These are phyloP conservation scores for Tetanocera ferruginea DNA, from an alignment of 2,888 invertebrate genomes.

Conservation along the genomic window DNA sequence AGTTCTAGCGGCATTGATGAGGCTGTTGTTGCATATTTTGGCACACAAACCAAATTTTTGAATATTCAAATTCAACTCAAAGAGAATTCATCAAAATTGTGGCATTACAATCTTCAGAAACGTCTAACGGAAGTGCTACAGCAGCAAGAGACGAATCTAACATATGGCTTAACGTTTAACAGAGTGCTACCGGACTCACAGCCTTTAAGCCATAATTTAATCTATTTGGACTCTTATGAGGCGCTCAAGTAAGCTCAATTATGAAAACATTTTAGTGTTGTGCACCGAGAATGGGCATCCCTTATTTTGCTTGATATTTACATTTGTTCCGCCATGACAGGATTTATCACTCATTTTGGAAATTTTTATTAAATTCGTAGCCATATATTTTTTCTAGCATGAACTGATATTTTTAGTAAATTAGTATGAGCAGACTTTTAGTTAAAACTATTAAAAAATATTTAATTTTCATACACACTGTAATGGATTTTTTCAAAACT, in stretches of 20 bases:
- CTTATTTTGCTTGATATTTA: too few species aligned
- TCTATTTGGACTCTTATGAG: conserved; percentile 39
- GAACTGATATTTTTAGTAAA: too few species aligned
- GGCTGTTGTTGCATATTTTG: conserved; percentile 32
- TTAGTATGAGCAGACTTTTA: too few species aligned
- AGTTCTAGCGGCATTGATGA: conserved; percentile 1
- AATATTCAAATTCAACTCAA: conserved; percentile 32
- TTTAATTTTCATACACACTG: too few species aligned
- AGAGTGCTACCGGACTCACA: not conserved
- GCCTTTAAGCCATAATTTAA: conserved; percentile 27
- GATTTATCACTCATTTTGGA: too few species aligned
- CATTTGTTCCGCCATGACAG: too few species aligned
- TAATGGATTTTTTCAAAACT: too few species aligned
- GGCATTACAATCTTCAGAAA: not conserved
- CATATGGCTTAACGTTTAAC: conserved; percentile 25
- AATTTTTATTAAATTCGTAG: too few species aligned
- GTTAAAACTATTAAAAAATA: too few species aligned
- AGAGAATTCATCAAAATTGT: not conserved
- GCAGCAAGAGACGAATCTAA: conserved; percentile 14
- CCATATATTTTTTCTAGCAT: too few species aligned
- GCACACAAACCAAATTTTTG: conserved; percentile 20
- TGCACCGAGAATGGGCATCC: too few species aligned
- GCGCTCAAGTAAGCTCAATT: conserved; percentile 37
- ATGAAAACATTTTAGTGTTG: too few species aligned
- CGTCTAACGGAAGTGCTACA: conserved; percentile 6